Evolutionary conservation across 2,888 invertebrate genomes (phyloP).

Genomic region (Archips xylosteana): DNA sequence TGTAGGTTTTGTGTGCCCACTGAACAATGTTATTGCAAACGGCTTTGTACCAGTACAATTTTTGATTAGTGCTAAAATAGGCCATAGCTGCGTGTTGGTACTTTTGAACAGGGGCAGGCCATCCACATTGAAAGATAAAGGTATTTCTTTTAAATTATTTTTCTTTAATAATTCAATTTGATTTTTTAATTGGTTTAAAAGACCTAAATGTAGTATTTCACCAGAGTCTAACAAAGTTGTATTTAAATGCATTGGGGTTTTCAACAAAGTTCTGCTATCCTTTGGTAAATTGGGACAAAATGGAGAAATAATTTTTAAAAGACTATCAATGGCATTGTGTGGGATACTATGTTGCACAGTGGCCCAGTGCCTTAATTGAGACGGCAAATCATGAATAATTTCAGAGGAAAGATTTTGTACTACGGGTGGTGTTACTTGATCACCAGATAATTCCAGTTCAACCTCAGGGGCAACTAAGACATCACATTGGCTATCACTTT

Average conservation of each 20-base stretch:
- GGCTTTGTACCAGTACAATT: not conserved
- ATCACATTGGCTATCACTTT: no score
- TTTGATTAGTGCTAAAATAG: conserved; percentile 1
- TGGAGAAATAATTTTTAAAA: not conserved
- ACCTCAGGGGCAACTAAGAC: not conserved
- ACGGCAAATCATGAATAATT: conserved; percentile 2
- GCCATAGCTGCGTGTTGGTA: conserved; percentile 6
- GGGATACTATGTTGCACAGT: conserved; percentile 5
- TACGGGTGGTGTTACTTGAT: not conserved
- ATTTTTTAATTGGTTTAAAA: not conserved
- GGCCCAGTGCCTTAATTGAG: conserved; percentile 7
- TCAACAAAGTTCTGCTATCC: conserved; percentile 10
- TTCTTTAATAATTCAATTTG: not conserved
- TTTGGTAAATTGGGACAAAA: not conserved
- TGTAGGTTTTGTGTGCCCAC: not conserved
- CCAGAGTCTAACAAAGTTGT: not conserved
- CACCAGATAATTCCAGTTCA: not conserved
- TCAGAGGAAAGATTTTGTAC: not conserved
- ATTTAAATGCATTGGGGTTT: not conserved
- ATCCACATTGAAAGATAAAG: not conserved
- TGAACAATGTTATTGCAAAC: not conserved
- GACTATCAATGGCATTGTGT: conserved; percentile 1
- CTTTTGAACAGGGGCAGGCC: conserved; percentile 3
- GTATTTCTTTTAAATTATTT: not conserved
- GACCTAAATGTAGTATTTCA: not conserved